phyloP scores from a whole-genome alignment of 2,888 invertebrate genomes.

The Caenorhabditis becei region DNA sequence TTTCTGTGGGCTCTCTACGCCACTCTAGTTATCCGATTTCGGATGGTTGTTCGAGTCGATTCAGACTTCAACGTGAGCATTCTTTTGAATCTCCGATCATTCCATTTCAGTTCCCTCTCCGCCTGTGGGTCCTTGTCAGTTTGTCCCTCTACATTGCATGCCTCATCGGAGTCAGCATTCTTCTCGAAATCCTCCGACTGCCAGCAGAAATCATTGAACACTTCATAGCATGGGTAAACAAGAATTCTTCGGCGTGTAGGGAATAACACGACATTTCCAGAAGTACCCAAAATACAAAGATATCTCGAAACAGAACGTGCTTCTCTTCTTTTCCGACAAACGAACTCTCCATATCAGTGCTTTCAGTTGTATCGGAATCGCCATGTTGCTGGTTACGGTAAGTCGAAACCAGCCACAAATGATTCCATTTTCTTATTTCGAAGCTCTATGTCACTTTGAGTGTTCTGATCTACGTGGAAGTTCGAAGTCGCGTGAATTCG shows the following conservation, averaged over 20 bases:
- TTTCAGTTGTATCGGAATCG: constrained; percentile 24
- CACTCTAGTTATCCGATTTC: constrained; percentile 21
- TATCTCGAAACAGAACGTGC: constrained; percentile 7
- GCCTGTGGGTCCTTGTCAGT: constrained; percentile 9
- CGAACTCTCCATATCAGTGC: constrained; percentile 18
- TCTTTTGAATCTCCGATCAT: background rate
- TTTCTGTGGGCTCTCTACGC: constrained; percentile 34
- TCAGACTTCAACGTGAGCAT: constrained; percentile 19
- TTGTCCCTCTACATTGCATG: background rate
- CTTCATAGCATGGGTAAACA: constrained; percentile 16
- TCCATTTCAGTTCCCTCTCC: constrained; percentile 13
- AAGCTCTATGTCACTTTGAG: constrained; percentile 30
- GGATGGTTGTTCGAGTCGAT: constrained; percentile 18
- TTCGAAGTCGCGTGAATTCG: constrained; percentile 12
- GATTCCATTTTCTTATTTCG: background rate
- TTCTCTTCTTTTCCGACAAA: constrained; percentile 37
- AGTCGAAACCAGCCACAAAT: no score
- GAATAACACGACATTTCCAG: background rate
- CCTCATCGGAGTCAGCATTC: background rate
- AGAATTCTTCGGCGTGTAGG: no score
- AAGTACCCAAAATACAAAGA: constrained; percentile 40
- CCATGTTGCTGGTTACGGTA: constrained; percentile 14
- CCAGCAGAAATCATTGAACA: constrained; percentile 6
- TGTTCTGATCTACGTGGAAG: constrained; percentile 22
- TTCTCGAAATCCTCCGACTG: constrained; percentile 28